Evolutionary conservation across 2,888 invertebrate species (phyloP).

Genomic region (Nipponacmea schrenckii): DNA sequence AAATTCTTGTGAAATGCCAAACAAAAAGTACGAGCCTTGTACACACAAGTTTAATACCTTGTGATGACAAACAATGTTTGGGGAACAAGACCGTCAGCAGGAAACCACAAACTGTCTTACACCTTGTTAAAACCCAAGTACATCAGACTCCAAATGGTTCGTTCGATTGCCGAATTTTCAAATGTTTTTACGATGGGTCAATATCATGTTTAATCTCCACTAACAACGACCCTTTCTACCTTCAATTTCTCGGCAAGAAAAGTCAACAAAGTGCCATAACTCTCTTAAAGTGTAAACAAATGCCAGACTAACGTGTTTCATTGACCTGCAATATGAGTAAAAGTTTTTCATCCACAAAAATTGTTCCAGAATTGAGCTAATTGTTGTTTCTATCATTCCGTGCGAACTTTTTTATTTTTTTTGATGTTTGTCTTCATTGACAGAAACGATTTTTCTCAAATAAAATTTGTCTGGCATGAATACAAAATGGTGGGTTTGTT

Average conservation of each 20-base stretch:
- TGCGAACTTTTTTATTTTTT: neutral
- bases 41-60: neutral
- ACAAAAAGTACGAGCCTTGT: neutral
- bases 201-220: neutral
- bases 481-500: neutral
- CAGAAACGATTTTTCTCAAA: neutral
- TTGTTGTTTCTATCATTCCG: neutral
- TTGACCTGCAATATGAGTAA: neutral
- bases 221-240: neutral
- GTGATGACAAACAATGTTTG: neutral
- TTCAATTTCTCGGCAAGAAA: neutral
- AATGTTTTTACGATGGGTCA: neutral
- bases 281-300: neutral
- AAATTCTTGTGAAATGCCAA: constrained; percentile 4
- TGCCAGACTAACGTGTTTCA: neutral
- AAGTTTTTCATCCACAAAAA: neutral
- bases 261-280: constrained; percentile 7
- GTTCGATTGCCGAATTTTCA: neutral
- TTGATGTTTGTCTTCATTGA: neutral
- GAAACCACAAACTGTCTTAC: neutral
- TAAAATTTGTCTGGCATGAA: neutral
- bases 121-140: neutral
- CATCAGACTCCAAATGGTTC: neutral
- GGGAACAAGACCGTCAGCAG: neutral
- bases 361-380: neutral